Evolutionary conservation across 2,888 invertebrate species (phyloP).

Genomic region (Napeogenes sylphis): DNA sequence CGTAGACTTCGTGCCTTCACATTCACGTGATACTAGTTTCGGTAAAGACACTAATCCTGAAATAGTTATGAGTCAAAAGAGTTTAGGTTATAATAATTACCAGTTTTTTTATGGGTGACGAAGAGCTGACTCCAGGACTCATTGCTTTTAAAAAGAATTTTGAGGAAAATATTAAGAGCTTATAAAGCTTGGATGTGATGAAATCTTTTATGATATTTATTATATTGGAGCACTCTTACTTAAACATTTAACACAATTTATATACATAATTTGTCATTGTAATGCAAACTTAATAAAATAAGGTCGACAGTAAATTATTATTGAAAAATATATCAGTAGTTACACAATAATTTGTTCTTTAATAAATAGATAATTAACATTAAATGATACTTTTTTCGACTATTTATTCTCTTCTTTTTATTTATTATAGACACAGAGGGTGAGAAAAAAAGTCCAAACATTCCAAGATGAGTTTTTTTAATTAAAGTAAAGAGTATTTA

Average conservation of each 20-base stretch:
- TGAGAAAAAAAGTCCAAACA: too few relatives aligned
- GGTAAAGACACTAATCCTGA: conserved; percentile 51
- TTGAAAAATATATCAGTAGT: too few relatives aligned
- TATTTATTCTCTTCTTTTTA: too few relatives aligned
- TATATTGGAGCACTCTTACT: neutral
- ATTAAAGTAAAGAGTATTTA: too few relatives aligned
- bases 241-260: conserved; percentile 4
- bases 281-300: neutral
- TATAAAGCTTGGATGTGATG: conserved; percentile 4
- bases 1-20: conserved; percentile 57
- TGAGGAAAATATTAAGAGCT: conserved; percentile 9
- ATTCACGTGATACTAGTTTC: conserved; percentile 49
- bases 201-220: neutral
- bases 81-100: conserved; percentile 60
- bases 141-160: conserved; percentile 47
- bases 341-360: too few relatives aligned
- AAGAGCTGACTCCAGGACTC: conserved; percentile 53
- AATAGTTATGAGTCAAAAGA: conserved; percentile 62
- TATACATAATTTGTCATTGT: neutral
- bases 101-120: conserved; percentile 70
- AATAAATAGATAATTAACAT: too few relatives aligned
- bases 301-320: too few relatives aligned
- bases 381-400: too few relatives aligned
- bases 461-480: too few relatives aligned
- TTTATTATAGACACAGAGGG: too few relatives aligned